Base-by-base conservation (phyloP, 1,140 invertebrate species). In the Brachionus koreanus region DNA sequence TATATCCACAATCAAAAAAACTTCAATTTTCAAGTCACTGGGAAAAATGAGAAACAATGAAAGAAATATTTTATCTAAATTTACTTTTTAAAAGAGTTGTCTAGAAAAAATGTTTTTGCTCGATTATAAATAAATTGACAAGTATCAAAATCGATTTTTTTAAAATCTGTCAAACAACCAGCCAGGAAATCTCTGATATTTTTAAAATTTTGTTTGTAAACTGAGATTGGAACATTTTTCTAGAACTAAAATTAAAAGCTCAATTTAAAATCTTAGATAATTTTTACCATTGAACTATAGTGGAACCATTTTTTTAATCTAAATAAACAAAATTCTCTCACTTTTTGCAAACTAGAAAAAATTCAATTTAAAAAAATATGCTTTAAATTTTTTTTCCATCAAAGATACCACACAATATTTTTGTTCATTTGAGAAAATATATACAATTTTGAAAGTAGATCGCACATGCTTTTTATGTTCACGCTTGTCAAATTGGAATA, bases 1-100 rank as follows among this genome's bases (percentile, higher is more conserved):
- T 13, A 74, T 19, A 19, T 74, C 69, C 6, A 74, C 42, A 74
- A 74, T 74, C 39, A 74, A 13, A 74, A 74, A 74, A 46, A 25
- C 23, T 5, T 74, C 39, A 46, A 4, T 43, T 46, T 74, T 74
- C 13, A 74, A 25, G 43, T 74, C 69, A 23, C 69, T 74, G 25
- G 25, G 12, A 29, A 74, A 49, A 25, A 74, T 23, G 19, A 46
- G 43, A 74, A 12, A 19, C 19, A 29, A 43, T 10, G 1, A 74
- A 42, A 46, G 6, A 13, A 9, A 12, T 35, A 19, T 13, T 25
- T 74, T 25, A n/a, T 46, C 23, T 5, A 46, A 46, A 29, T 23
- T 37, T 69, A 74, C 69, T 29, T 10, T 29, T 46, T 74, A 6
- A 74, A 43, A 23, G 39, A 25, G 10, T 12, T 74, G 12, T 74